phyloP scores from a whole-genome alignment of 2,888 invertebrate genomes.

The Oithona nana region DNA sequence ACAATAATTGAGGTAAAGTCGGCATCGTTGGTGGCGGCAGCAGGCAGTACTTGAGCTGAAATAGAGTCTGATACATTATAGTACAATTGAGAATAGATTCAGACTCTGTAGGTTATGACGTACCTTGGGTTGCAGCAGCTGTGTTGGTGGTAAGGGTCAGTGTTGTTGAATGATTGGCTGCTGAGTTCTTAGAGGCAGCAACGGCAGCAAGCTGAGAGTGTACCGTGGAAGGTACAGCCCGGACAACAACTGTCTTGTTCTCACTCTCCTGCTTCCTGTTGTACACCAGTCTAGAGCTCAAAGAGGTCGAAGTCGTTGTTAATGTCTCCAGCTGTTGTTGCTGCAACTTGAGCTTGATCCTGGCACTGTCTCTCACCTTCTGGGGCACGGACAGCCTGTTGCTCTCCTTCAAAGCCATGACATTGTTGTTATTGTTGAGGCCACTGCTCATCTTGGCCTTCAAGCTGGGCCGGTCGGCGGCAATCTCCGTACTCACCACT shows the following conservation, averaged over 20 bases:
- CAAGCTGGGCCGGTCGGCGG: not conserved
- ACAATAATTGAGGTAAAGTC: not conserved
- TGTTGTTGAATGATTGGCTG: not conserved
- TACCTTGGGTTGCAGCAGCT: not conserved
- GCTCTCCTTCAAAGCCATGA: not conserved
- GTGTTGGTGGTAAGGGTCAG: not conserved
- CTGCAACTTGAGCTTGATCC: not conserved
- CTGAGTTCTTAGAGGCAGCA: no score
- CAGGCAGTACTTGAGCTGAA: not conserved
- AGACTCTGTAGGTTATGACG: not conserved
- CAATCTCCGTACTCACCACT: not conserved
- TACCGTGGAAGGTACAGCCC: no score
- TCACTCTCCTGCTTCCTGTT: no score
- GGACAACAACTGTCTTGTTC: no score
- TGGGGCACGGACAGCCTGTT: not conserved
- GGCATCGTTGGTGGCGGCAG: not conserved
- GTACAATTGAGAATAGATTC: no score
- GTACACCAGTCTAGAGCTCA: no score
- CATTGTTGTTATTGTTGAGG: not conserved
- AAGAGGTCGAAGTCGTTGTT: no score
- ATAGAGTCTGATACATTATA: no score
- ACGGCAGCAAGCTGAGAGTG: not conserved
- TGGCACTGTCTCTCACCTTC: not conserved
- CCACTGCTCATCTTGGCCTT: not conserved
- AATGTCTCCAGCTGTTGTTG: no score